Conservation (phyloP, 2,888 invertebrate genomes). For the Nemotelus pantherinus region DNA sequence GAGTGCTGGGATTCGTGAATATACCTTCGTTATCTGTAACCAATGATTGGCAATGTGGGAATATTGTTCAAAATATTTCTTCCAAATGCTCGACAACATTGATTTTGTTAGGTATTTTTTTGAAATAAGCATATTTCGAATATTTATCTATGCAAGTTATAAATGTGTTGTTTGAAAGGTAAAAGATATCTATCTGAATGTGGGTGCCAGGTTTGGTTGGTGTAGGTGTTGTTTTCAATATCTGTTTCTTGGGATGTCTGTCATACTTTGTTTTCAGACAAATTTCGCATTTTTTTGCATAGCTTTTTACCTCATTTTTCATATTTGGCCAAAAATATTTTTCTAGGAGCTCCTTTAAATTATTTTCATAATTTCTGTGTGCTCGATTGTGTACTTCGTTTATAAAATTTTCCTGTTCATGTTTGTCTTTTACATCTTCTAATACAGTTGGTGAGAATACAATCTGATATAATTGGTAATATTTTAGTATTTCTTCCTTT, state of each 20-base stretch:
- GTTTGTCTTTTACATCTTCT: neutral
- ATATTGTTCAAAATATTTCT: too few species aligned
- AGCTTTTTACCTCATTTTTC: neutral
- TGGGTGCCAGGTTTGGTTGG: neutral
- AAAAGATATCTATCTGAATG: conserved; percentile 7
- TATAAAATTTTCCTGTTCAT: neutral
- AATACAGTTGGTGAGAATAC: too few species aligned
- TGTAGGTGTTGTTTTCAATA: neutral
- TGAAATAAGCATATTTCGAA: too few species aligned
- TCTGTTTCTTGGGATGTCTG: neutral
- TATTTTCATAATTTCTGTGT: conserved; percentile 19
- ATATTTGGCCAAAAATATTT: neutral
- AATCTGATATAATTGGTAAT: too few species aligned
- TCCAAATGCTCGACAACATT: too few species aligned
- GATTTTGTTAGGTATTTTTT: too few species aligned
- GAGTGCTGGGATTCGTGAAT: too few species aligned
- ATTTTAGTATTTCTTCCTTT: neutral
- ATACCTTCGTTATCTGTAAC: too few species aligned
- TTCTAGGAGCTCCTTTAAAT: neutral
- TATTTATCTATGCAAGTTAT: neutral
- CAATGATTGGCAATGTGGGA: too few species aligned
- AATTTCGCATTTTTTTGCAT: conserved; percentile 15
- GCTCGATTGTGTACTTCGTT: conserved; percentile 8
- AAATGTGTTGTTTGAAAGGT: neutral
- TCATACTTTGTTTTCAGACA: conserved; percentile 1